Evolutionary conservation across 2,797 vertebrate genomes (phyloP).

Genomic region (Crax fasciolata): DNA sequence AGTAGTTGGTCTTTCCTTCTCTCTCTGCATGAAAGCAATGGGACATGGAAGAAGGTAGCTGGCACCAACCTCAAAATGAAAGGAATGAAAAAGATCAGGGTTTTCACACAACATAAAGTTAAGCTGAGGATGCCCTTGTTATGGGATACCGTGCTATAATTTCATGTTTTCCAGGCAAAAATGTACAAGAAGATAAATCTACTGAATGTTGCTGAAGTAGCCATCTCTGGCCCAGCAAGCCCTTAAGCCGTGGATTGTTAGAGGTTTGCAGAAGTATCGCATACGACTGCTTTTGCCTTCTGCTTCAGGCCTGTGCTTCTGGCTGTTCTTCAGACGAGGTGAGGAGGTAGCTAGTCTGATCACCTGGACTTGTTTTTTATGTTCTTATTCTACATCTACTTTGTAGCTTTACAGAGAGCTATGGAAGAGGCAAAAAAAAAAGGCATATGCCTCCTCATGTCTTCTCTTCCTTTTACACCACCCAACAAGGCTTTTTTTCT

Average conservation of each 20-base stretch:
- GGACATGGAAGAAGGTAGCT: not conserved
- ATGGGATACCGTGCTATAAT: not conserved
- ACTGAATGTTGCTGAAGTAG: not conserved
- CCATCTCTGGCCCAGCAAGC: not conserved
- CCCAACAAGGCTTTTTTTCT: not conserved
- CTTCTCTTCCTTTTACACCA: not conserved
- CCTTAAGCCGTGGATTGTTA: not conserved
- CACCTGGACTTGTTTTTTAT: too few relatives aligned
- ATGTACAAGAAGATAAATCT: not conserved
- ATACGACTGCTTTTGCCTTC: not conserved
- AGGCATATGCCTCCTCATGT: fast-evolving
- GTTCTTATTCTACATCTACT: not conserved
- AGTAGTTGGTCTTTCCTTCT: not conserved
- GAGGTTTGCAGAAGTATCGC: not conserved
- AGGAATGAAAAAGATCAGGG: not conserved
- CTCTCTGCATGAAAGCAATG: not conserved
- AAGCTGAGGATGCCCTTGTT: not conserved
- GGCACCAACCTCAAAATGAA: not conserved
- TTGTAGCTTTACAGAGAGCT: not conserved
- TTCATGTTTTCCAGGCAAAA: not conserved
- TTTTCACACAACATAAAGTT: not conserved
- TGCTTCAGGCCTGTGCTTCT: not conserved
- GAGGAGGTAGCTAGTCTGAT: not conserved
- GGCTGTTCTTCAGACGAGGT: not conserved
- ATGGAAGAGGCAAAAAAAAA: not conserved